Base-by-base conservation (phyloP, 1,140 invertebrate species). In the Zaprionus vittiger region DNA sequence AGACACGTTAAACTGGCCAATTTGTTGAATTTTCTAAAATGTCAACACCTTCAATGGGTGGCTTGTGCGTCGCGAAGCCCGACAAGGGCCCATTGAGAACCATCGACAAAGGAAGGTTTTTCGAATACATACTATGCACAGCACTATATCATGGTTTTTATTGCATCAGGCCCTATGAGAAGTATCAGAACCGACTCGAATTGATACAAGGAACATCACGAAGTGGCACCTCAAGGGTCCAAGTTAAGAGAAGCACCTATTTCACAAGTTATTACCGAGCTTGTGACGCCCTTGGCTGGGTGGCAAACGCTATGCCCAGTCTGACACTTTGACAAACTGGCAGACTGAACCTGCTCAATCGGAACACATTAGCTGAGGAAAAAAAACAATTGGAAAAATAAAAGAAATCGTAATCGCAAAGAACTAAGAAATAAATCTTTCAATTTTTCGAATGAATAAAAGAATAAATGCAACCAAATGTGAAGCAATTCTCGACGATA, bases 401-500 rank as follows among this genome's bases (percentile, higher is more conserved):
- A 52, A 52, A 52, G 20, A 14, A 52, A 22, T 52, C 77, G 81
- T 91, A 90, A 90, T 90, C 85, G 79, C 65, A 80, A 70, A 64
- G 77, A 90, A 91, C 79, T 90, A 90, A 90, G 82, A 91, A 90
- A 90, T 90, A 90, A 90, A 90, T 90, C 85, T 90, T 90, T 90
- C 85, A 91, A 90, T 90, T 90, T 90, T 89, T 78, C 67, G 73
- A 83, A 66, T 80, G 73, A 89, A 69, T 77, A 70, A 57, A 64
- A 57, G 68, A 77, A 67, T 65, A 81, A 90, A 78, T 85, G 85
- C 85, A 84, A 67, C 74, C 79, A 80, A 90, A 85, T 90, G 85
- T 89, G 66, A 85, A 85, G 85, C 79, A 80, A 90, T 85, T 81
- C 79, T 57, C 70, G 73, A 73, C 34, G 47, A 52, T 79, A 70